Percentiles rank a stretch among this genome's conserved stretches.
These are phyloP conservation scores for Drosophila kuntzei DNA, from an alignment of 2,888 invertebrate genomes.

Conservation along the genomic window DNA sequence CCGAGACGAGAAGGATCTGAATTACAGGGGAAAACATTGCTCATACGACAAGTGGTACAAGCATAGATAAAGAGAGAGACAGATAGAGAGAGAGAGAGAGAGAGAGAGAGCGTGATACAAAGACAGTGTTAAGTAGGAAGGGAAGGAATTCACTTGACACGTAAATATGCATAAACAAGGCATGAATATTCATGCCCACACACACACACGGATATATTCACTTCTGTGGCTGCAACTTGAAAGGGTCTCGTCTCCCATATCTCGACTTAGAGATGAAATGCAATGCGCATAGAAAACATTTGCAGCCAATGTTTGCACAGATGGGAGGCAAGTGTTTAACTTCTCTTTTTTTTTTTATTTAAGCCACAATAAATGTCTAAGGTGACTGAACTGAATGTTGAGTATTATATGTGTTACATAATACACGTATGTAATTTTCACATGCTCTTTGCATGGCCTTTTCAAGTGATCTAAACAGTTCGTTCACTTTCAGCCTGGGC, in stretches of 20 bases:
- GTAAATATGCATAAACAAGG: slow-evolving; percentile 81
- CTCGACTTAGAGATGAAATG: slow-evolving; percentile 82
- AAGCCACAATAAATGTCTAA: slow-evolving; percentile 23
- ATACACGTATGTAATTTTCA: slow-evolving; percentile 73
- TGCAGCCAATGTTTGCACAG: slow-evolving; percentile 69
- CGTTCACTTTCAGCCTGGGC: slow-evolving; percentile 57
- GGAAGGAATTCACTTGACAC: slow-evolving; percentile 71
- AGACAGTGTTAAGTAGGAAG: slow-evolving; percentile 10
- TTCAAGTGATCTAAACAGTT: slow-evolving; percentile 56
- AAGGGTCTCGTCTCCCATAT: slow-evolving; percentile 69
- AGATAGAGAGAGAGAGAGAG: slow-evolving; percentile 12
- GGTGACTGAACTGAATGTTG: slow-evolving; percentile 68
- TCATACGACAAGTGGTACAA: slow-evolving; percentile 60
- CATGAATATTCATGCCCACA: slow-evolving; percentile 75
- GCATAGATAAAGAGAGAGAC: slow-evolving; percentile 6
- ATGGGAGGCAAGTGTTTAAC: slow-evolving; percentile 10
- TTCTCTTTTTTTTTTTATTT: too few species aligned
- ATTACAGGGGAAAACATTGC: slow-evolving; percentile 63
- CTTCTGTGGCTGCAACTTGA: slow-evolving; percentile 47
- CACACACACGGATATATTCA: slow-evolving; percentile 29
- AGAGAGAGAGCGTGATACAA: slow-evolving; percentile 10
- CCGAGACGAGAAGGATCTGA: slow-evolving; percentile 26
- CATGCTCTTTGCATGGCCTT: slow-evolving; percentile 33
- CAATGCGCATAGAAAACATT: slow-evolving; percentile 81
- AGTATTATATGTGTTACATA: slow-evolving; percentile 34